These are phyloP conservation scores for Eumeta japonica DNA, from an alignment of 1,140 invertebrate species.

Conservation along the genomic window DNA sequence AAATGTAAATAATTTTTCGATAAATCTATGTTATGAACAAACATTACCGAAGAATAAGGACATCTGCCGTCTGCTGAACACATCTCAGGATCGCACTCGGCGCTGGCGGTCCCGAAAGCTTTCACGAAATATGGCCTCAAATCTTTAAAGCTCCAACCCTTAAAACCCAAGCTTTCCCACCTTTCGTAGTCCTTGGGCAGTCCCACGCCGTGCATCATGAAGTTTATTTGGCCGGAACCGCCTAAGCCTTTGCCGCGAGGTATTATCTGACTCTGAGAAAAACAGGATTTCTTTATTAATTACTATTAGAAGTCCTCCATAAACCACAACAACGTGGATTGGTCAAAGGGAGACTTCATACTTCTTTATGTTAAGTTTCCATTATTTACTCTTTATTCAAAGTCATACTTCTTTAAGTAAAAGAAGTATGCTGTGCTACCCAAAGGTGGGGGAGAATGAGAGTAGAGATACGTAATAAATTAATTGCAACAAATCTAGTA, in stretches of 20 bases:
- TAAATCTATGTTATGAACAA: neutral
- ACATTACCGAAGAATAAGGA: constrained; percentile 26
- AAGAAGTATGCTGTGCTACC: too few species aligned
- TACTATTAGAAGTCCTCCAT: neutral
- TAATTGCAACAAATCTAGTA: too few species aligned
- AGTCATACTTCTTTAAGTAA: too few species aligned
- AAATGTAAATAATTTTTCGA: neutral
- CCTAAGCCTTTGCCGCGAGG: constrained; percentile 70
- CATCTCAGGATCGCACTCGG: constrained; percentile 32
- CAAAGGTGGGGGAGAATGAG: too few species aligned
- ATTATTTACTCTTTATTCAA: too few species aligned
- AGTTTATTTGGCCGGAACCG: constrained; percentile 71
- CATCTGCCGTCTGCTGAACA: constrained; percentile 40
- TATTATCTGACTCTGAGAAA: constrained; percentile 58
- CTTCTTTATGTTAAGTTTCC: too few species aligned
- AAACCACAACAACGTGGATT: constrained; percentile 4
- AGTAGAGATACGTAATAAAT: too few species aligned
- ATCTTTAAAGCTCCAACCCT: constrained; percentile 59
- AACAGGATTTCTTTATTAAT: too few species aligned
- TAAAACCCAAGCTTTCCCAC: constrained; percentile 54
- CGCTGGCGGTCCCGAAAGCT: constrained; percentile 37
- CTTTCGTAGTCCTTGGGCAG: constrained; percentile 60
- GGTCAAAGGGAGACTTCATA: neutral
- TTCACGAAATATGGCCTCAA: constrained; percentile 57
- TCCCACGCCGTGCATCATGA: constrained; percentile 66